Base-by-base conservation (phyloP, 2,888 invertebrate genomes). In the Heteromurus nitidus region DNA sequence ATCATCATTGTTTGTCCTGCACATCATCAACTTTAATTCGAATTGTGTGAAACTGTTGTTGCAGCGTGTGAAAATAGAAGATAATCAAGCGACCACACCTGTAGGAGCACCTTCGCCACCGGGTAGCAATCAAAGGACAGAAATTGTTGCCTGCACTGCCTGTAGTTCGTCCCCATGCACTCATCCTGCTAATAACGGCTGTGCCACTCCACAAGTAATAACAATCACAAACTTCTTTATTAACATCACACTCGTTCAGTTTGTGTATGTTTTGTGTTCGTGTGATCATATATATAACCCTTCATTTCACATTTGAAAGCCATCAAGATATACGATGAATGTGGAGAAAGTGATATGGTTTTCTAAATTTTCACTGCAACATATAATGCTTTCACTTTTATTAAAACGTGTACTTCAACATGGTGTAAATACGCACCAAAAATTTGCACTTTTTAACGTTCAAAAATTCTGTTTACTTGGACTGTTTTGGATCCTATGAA, bases 161-260 rank as follows among this genome's bases (percentile, higher is more conserved):
- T 96, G 96, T 89, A 93, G 93, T 87, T 93, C 94, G 64, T 94
- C 94, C 88, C 94, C 94, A 31, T 95, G 96, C 89, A 95, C 95
- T 77, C 96, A 96, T 90, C 93, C 95, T 77, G 93, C 94, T 79
- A 95, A 95, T 89, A 96, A 96, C 89, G 95, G 95, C 88, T 95
- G 95, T 88, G 95, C 82, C 68, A 79, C 85, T 69, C 82, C 85
- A 79, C 80, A 84, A 82, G 86, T 86, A 85, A 86, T 75, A 53
- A 73, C n/a, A 44, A 80, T 73, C 36, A 82, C 30, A 53, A 50
- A 53, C 31, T 24, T 50, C 36, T 2, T 18, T 11, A 7, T 26
- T 26, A 16, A 47, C 26, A 24, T n/a, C 44, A 42, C 36, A 53
- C n/a, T n/a, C 28, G 50, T 68, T 7, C 7, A n/a, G n/a, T n/a